These are phyloP conservation scores for Priocnemis perturbator DNA, from an alignment of 2,888 invertebrate species.

Conservation along the genomic window DNA sequence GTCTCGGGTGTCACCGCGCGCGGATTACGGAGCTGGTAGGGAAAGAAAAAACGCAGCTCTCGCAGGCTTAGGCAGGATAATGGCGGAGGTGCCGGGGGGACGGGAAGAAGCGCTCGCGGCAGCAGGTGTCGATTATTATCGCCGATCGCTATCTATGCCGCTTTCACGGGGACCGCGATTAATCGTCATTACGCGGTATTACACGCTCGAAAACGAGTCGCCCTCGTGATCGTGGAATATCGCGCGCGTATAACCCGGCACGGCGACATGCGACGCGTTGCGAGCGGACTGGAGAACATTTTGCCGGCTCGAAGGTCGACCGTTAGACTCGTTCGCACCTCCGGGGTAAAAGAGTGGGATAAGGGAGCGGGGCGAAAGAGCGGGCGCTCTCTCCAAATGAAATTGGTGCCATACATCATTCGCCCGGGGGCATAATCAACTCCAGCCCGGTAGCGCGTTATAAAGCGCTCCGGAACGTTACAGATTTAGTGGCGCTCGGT, in stretches of 20 bases:
- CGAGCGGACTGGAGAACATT: constrained; percentile 43
- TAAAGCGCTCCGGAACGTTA: not conserved
- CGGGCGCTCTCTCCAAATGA: constrained; percentile 54
- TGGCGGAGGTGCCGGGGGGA: too few species aligned
- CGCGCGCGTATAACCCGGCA: constrained; percentile 3
- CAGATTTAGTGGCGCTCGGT: constrained; percentile 14
- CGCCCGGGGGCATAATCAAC: constrained; percentile 56
- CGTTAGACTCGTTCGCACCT: constrained; percentile 57
- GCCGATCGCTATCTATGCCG: constrained; percentile 41
- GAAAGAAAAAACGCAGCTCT: too few species aligned
- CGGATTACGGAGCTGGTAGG: too few species aligned
- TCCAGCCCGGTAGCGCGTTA: constrained; percentile 20
- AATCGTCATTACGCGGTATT: constrained; percentile 59
- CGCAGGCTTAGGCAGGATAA: too few species aligned
- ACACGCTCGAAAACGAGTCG: constrained; percentile 55
- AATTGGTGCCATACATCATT: constrained; percentile 59
- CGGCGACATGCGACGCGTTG: constrained; percentile 5
- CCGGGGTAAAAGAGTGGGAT: constrained; percentile 31
- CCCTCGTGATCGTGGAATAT: constrained; percentile 49
- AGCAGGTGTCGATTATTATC: constrained; percentile 55
- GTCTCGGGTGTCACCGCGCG: too few species aligned
- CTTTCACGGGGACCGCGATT: constrained; percentile 46
- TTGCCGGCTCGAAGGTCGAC: constrained; percentile 56
- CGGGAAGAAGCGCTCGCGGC: constrained; percentile 9
- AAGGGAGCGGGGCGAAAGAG: too few species aligned